Evolutionary conservation across 2,888 invertebrate species (phyloP).

Genomic region (Hybos culiciformis): DNA sequence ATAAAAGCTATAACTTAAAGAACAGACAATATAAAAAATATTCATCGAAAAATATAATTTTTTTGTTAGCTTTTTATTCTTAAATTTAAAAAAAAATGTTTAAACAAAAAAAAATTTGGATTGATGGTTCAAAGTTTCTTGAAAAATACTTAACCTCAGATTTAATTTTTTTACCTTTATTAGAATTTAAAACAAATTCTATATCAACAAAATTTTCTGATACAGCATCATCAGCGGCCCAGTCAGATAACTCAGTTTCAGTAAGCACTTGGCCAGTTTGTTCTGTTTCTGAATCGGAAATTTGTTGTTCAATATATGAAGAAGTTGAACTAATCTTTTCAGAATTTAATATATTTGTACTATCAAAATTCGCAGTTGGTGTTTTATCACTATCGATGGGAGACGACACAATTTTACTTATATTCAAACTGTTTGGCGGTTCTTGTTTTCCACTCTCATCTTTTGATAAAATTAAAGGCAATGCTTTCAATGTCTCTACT

Average conservation of each 20-base stretch:
- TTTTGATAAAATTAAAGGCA: constrained; percentile 30
- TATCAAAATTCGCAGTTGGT: constrained; percentile 25
- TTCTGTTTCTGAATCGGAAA: constrained; percentile 58
- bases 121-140: too few species aligned
- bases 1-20: too few species aligned
- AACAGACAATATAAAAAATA: too few species aligned
- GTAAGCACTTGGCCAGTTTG: constrained; percentile 59
- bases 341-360: too few species aligned
- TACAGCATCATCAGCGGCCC: constrained; percentile 69
- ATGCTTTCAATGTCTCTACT: constrained; percentile 32
- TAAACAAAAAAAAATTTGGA: too few species aligned
- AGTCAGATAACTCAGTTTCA: constrained; percentile 79
- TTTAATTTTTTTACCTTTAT: too few species aligned
- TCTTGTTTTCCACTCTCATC: constrained; percentile 15
- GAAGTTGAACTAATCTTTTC: too few species aligned
- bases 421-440: background rate
- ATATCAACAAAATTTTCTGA: constrained; percentile 60
- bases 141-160: too few species aligned
- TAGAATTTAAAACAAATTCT: constrained; percentile 45
- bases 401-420: background rate
- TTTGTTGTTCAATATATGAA: constrained; percentile 15
- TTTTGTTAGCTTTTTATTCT: too few species aligned
- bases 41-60: too few species aligned
- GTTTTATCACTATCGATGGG: constrained; percentile 35
- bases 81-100: too few species aligned